Evolutionary conservation across 2,888 invertebrate genomes (phyloP).

Genomic region (Camponotus fellah): DNA sequence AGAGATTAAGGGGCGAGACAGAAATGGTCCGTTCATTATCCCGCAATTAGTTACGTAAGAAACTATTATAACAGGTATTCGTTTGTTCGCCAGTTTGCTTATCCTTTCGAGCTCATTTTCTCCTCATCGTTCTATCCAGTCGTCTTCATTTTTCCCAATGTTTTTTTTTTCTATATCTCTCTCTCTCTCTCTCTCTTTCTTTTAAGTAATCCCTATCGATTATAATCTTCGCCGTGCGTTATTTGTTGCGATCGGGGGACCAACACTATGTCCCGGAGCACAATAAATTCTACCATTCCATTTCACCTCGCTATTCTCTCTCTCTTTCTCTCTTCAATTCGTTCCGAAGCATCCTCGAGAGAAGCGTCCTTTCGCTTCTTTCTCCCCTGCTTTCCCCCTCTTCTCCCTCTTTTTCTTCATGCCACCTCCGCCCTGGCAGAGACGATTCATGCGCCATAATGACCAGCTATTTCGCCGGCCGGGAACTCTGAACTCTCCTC

Average conservation of each 20-base stretch:
- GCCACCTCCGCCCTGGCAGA: conserved; percentile 64
- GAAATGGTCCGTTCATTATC: conserved; percentile 69
- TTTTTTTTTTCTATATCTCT: conserved; percentile 7
- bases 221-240: conserved; percentile 73
- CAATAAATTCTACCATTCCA: conserved; percentile 76
- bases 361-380: conserved; percentile 37
- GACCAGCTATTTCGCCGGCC: conserved; percentile 76
- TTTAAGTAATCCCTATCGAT: conserved; percentile 76
- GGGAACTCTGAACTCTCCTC: conserved; percentile 73
- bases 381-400: conserved; percentile 38
- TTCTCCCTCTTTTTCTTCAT: conserved; percentile 56
- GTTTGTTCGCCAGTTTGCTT: conserved; percentile 31
- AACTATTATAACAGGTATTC: conserved; percentile 58
- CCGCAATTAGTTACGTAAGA: conserved; percentile 66
- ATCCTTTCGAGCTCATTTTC: conserved; percentile 62
- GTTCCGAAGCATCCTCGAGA: conserved; percentile 46
- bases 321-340: conserved; percentile 45
- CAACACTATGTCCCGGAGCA: conserved; percentile 64
- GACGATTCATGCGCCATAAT: conserved; percentile 76
- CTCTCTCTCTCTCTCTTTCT: conserved; percentile 44
- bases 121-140: conserved; percentile 16
- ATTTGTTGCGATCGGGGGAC: conserved; percentile 74
- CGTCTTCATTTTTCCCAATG: neutral
- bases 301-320: conserved; percentile 60
- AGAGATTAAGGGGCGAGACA: conserved; percentile 42